Base-by-base conservation (phyloP, 2,888 invertebrate genomes). In the Alviniconcha strummeri region DNA sequence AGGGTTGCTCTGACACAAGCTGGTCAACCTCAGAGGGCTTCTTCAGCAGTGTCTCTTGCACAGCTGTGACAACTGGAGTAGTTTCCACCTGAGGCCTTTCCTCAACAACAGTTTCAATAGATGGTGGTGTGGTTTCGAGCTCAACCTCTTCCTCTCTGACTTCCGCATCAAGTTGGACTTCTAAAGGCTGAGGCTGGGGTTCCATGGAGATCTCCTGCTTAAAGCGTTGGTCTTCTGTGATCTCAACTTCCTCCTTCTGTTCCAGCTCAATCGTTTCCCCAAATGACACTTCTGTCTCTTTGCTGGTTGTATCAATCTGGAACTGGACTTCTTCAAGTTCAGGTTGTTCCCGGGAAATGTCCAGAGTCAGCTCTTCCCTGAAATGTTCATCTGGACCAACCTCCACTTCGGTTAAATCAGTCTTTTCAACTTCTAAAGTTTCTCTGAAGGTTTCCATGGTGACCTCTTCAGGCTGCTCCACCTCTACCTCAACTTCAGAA, bases 331-430 rank as follows among this genome's bases (percentile, higher is more conserved):
- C 86, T 64, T 74, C 54, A n/a, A 85, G 72, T 77, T 87, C 85
- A 75, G 87, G 84, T 82, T 88, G 87, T 60, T 83, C 76, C 57
- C 80, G 60, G 11, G 85, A 78, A 77, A 85, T 79, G 52, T 85
- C 84, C 55, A 87, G 77, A 81, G 85, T 80, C 69, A 87, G 83
- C 71, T 84, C 83, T 36, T 87, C 85, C 83, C 69, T 84, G 72
- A 84, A 84, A n/a, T 13, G 81, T 71, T 87, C 83, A 19, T 81
- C 75, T 54, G 83, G 84, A 75, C 60, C 69, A 57, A 77, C 72
- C 76, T 84, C 81, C 19, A 79, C 71, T 17, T 87, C 85, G 0
- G 36, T 36, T 36, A 36, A 36, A 3, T 83, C 54, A 7, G 56
- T 74, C 82, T 36, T 71, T 19, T 77, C 84, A 4, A 64, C 77